A percentile compares a stretch with the other conserved stretches of the same genome.
These are phyloP conservation scores for Pseudolaguvia tuberculata DNA, from an alignment of 2,113 vertebrate species.

Conservation along the genomic window DNA sequence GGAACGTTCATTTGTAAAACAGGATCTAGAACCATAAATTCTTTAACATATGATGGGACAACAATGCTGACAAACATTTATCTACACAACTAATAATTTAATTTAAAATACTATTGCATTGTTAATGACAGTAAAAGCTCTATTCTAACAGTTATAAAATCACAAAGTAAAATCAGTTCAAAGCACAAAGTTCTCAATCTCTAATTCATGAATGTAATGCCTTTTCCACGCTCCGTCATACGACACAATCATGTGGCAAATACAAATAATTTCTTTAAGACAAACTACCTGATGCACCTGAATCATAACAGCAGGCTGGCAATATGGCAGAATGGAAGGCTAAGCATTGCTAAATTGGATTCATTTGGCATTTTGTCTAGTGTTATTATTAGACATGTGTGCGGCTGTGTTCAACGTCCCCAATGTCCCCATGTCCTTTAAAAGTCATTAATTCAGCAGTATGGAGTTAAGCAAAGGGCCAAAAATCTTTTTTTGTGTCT, in stretches of 20 bases:
- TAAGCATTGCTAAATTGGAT: background rate
- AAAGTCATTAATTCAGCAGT: background rate
- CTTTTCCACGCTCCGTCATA: background rate
- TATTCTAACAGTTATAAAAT: slow-evolving; percentile 9
- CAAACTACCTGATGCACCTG: slow-evolving; percentile 9
- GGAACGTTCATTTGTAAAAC: background rate
- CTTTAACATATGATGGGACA: background rate
- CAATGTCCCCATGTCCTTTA: background rate
- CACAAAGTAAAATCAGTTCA: background rate
- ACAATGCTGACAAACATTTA: background rate
- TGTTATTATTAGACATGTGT: background rate
- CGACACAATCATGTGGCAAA: background rate
- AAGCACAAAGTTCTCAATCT: background rate
- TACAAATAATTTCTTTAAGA: background rate
- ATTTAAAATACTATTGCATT: background rate
- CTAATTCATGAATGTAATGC: too few species aligned
- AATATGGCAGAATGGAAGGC: slow-evolving; percentile 38
- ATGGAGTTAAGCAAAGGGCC: background rate
- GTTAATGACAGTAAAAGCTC: background rate
- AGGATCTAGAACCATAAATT: background rate
- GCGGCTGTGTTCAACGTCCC: background rate
- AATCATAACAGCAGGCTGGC: slow-evolving; percentile 70
- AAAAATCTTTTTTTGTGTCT: background rate
- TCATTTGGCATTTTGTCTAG: slow-evolving; percentile 12
- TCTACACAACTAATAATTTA: background rate